Percentiles rank a stretch among this genome's conserved stretches.
Evolutionary conservation across 2,888 invertebrate genomes (phyloP).

Genomic region (Keiferia lycopersicella): DNA sequence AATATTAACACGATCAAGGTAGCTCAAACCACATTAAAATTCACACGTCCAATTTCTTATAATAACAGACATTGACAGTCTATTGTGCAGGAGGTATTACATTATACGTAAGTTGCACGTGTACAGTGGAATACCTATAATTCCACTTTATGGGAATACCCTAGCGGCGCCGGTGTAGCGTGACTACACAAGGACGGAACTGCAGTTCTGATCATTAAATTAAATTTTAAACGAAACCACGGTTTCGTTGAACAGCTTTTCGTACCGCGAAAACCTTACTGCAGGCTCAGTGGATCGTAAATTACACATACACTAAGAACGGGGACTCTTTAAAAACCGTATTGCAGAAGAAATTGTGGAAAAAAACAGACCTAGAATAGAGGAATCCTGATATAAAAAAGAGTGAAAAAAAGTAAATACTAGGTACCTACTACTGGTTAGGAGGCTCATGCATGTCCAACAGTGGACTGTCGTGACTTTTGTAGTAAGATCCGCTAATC

Average conservation of each 20-base stretch:
- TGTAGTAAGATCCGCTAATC: too few relatives aligned
- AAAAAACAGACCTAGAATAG: background rate
- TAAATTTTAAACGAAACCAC: slow-evolving; percentile 36
- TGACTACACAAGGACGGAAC: slow-evolving; percentile 61
- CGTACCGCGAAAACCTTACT: background rate
- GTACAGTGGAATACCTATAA: slow-evolving; percentile 44
- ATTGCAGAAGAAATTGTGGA: background rate
- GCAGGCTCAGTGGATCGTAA: background rate
- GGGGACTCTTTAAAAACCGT: too few relatives aligned
- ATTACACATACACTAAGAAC: too few relatives aligned
- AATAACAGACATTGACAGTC: slow-evolving; percentile 27
- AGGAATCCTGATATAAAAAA: too few relatives aligned
- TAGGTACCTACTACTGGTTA: too few relatives aligned
- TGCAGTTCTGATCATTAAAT: slow-evolving; percentile 58
- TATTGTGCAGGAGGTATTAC: slow-evolving; percentile 35
- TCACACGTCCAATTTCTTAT: slow-evolving; percentile 28
- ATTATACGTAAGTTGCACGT: slow-evolving; percentile 52
- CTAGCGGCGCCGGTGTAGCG: slow-evolving; percentile 54
- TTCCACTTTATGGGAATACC: slow-evolving; percentile 48
- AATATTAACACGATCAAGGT: too few relatives aligned
- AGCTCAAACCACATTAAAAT: slow-evolving; percentile 13
- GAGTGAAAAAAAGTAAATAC: too few relatives aligned
- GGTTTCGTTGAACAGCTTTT: background rate
- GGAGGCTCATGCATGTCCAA: too few relatives aligned
- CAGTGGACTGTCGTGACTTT: too few relatives aligned